A percentile compares a stretch with the other conserved stretches of the same genome.
These are phyloP conservation scores for Hecatera dysodea DNA, from an alignment of 2,888 invertebrate genomes.

Conservation along the genomic window DNA sequence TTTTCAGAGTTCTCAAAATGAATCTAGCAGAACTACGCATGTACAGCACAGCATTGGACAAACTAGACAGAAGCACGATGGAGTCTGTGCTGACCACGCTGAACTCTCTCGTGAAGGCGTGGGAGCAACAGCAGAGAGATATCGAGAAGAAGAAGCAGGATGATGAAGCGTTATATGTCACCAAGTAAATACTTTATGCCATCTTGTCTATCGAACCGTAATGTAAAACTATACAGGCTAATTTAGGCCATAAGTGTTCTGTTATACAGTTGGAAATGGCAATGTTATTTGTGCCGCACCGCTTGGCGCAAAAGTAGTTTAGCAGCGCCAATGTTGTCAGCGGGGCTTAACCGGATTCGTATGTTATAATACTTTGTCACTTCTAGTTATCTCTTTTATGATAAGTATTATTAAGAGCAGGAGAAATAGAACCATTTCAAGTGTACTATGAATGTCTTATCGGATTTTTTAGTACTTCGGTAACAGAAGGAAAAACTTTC, in stretches of 20 bases:
- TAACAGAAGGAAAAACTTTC: too few relatives aligned
- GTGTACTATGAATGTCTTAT: too few relatives aligned
- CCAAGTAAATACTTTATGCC: conserved; percentile 86
- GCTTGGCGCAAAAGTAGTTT: neutral
- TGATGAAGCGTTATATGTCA: conserved; percentile 94
- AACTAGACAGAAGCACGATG: conserved; percentile 84
- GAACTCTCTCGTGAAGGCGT: conserved; percentile 92
- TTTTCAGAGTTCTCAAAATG: conserved; percentile 92
- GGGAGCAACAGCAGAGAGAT: conserved; percentile 94
- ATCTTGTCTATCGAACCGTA: neutral
- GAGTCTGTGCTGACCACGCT: conserved; percentile 90
- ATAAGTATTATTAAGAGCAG: neutral
- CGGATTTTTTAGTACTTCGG: too few relatives aligned
- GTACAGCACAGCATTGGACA: conserved; percentile 90
- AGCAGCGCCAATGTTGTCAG: neutral
- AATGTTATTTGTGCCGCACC: neutral
- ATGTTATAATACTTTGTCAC: neutral
- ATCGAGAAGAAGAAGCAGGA: conserved; percentile 93
- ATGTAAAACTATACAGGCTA: neutral
- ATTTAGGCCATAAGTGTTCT: neutral
- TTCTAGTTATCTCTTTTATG: neutral
- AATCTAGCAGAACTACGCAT: conserved; percentile 93
- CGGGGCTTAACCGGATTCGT: too few relatives aligned
- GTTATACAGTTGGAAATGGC: neutral
- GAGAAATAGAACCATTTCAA: neutral